phyloP scores from a whole-genome alignment of 1,140 invertebrate species.

The Bombus breviceps region DNA sequence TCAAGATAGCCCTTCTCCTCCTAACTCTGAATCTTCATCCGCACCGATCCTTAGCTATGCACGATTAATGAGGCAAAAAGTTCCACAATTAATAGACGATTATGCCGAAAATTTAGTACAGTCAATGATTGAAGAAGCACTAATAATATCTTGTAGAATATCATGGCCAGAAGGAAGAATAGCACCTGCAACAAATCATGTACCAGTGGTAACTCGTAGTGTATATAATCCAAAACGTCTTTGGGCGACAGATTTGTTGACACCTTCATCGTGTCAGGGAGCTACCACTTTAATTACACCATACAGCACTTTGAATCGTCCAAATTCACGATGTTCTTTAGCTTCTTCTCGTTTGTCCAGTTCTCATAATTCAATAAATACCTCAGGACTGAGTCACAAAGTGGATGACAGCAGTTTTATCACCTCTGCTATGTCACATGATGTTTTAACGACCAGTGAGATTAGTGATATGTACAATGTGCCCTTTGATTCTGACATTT shows the following conservation, averaged over 20 bases:
- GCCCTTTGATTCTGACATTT: conserved; percentile 93
- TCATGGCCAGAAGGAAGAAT: conserved; percentile 80
- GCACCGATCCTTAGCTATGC: conserved; percentile 74
- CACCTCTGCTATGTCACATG: conserved; percentile 92
- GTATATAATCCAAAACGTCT: conserved; percentile 81
- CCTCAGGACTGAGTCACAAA: conserved; percentile 86
- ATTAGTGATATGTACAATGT: conserved; percentile 93
- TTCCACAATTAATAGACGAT: conserved; percentile 73
- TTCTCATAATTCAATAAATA: conserved; percentile 90
- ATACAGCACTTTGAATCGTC: conserved; percentile 83
- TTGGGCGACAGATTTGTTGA: conserved; percentile 85
- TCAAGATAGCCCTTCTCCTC: conserved; percentile 85
- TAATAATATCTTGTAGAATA: conserved; percentile 77
- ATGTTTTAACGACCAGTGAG: conserved; percentile 87
- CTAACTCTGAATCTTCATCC: conserved; percentile 76
- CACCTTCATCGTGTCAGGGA: conserved; percentile 84
- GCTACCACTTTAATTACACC: conserved; percentile 79
- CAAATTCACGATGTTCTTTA: conserved; percentile 88
- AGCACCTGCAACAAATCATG: conserved; percentile 52
- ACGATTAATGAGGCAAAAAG: conserved; percentile 64
- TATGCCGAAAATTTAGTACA: conserved; percentile 75
- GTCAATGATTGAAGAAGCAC: conserved; percentile 76
- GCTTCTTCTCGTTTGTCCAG: conserved; percentile 89
- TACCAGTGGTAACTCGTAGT: conserved; percentile 53
- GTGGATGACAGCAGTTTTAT: conserved; percentile 93